Evolutionary conservation across 2,797 vertebrate genomes (phyloP).

Genomic region (Luscinia megarhynchos): DNA sequence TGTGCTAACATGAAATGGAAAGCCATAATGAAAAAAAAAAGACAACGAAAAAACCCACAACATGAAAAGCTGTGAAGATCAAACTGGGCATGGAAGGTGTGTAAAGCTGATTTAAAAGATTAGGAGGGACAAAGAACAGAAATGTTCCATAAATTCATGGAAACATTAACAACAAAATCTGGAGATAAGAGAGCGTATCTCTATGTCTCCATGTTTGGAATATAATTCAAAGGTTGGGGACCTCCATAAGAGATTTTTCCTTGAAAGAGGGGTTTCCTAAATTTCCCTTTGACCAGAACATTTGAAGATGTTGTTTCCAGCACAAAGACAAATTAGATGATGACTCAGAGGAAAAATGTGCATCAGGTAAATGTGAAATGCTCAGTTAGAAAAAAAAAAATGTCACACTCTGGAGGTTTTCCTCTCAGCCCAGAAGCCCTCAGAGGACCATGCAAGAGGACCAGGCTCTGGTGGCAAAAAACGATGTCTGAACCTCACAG

Average conservation of each 20-base stretch:
- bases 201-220: not conserved
- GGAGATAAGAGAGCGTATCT: not conserved
- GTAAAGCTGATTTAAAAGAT: conserved; percentile 17
- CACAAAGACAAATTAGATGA: not conserved
- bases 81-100: not conserved
- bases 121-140: not conserved
- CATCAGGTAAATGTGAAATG: not conserved
- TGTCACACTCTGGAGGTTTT: not conserved
- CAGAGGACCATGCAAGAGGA: not conserved
- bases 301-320: not conserved
- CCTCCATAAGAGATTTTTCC: not conserved
- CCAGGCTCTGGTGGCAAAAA: not conserved
- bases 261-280: not conserved
- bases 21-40: not conserved
- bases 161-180: not conserved
- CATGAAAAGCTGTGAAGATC: not conserved
- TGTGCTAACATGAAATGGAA: conserved; percentile 21
- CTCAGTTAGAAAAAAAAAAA: not conserved
- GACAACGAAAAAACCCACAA: fast-evolving
- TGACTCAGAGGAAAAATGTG: not conserved
- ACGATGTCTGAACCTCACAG: not conserved
- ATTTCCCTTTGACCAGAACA: not conserved
- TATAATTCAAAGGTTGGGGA: not conserved
- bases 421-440: not conserved
- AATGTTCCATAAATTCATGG: not conserved